Percentiles rank a stretch among this genome's conserved stretches.
These are phyloP conservation scores for Calypte anna DNA, from an alignment of 2,113 vertebrate genomes.

Conservation along the genomic window DNA sequence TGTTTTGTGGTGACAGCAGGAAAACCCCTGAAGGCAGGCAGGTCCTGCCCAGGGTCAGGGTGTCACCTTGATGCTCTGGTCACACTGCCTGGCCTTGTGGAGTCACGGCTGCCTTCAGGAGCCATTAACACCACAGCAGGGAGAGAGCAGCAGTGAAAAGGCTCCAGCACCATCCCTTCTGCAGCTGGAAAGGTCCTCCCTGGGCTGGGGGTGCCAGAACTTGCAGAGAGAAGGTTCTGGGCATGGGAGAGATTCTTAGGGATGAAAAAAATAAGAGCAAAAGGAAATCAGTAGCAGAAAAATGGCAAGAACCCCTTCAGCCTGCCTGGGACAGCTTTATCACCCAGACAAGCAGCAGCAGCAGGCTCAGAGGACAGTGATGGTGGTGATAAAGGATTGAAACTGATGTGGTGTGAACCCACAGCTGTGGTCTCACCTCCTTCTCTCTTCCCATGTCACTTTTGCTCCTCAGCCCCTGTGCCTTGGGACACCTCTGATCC, in stretches of 20 bases:
- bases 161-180: background rate
- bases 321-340: background rate
- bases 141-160: background rate
- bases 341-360: background rate
- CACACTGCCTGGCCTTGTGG: background rate
- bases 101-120: conserved; percentile 72
- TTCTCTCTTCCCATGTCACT: background rate
- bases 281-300: background rate
- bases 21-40: background rate
- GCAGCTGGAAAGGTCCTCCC: background rate
- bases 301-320: background rate
- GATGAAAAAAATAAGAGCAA: background rate
- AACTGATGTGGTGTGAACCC: background rate
- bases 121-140: conserved; percentile 69
- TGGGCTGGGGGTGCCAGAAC: background rate
- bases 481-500: no score
- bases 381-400: background rate
- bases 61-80: background rate
- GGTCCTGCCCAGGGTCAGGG: background rate
- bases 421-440: background rate
- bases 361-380: background rate
- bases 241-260: background rate
- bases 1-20: background rate
- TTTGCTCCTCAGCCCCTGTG: fast-evolving
- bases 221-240: background rate